These are phyloP conservation scores for Myopa testacea DNA, from an alignment of 2,888 invertebrate genomes.

Conservation along the genomic window DNA sequence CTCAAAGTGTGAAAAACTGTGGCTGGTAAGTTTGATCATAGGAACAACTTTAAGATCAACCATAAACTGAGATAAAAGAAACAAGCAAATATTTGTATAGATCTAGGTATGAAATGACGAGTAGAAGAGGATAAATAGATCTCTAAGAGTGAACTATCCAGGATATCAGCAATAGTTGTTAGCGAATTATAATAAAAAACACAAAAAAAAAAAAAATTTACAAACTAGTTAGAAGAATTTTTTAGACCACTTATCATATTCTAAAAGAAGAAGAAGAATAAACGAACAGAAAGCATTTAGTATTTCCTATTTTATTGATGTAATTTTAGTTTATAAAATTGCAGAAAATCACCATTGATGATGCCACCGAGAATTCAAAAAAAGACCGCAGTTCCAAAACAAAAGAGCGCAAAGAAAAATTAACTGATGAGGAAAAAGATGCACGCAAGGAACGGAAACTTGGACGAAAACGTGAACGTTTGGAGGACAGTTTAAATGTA, in stretches of 20 bases:
- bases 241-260: background rate
- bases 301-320: slow-evolving; percentile 11
- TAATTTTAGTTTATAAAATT: slow-evolving; percentile 52
- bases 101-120: background rate
- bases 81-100: background rate
- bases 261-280: background rate
- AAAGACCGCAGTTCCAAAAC: slow-evolving; percentile 70
- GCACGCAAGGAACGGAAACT: slow-evolving; percentile 83
- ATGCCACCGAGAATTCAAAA: slow-evolving; percentile 64
- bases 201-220: background rate
- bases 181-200: background rate
- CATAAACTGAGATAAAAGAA: background rate
- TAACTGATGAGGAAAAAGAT: slow-evolving; percentile 84
- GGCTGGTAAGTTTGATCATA: slow-evolving; percentile 34
- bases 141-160: too few relatives aligned
- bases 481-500: slow-evolving; percentile 75
- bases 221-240: background rate
- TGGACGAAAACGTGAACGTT: slow-evolving; percentile 82
- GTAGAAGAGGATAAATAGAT: background rate
- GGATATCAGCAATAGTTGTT: background rate
- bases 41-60: slow-evolving; percentile 11
- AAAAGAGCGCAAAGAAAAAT: slow-evolving; percentile 74
- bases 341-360: slow-evolving; percentile 62
- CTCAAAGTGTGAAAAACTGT: slow-evolving; percentile 28
- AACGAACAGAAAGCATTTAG: background rate